Conservation (phyloP, 1,140 invertebrate genomes). For the Triops longicaudatus region DNA sequence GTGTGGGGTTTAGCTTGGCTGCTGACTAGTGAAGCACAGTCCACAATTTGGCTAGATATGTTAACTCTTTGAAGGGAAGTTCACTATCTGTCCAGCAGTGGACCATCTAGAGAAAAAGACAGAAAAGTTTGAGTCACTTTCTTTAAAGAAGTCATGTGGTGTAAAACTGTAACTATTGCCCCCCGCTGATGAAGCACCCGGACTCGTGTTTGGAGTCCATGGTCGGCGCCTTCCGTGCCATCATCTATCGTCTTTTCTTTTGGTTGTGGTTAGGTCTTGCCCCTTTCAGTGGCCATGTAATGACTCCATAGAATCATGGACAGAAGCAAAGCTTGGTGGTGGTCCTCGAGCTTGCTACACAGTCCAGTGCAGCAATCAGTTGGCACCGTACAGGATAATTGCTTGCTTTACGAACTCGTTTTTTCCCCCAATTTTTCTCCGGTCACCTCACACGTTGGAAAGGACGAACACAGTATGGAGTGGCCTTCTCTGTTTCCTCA, state of each 20-base stretch:
- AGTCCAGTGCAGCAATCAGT: background rate
- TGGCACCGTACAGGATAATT: conserved; percentile 11
- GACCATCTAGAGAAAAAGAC: background rate
- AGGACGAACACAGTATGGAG: background rate
- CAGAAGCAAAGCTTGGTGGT: background rate
- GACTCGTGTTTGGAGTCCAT: background rate
- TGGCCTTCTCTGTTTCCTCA: no score
- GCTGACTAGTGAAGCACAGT: background rate
- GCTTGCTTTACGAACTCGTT: background rate
- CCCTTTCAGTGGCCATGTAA: background rate
- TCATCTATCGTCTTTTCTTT: background rate
- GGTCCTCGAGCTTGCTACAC: background rate
- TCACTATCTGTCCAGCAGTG: no score
- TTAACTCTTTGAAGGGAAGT: background rate
- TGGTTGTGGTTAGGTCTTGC: background rate
- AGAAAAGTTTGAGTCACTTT: background rate
- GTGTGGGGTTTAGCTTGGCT: background rate
- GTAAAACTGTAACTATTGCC: background rate
- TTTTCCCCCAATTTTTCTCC: background rate
- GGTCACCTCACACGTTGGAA: background rate
- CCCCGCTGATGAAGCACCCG: background rate
- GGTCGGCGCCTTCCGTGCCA: background rate
- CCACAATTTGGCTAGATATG: background rate
- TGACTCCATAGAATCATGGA: background rate
- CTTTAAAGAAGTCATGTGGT: background rate